Evolutionary conservation across 2,888 invertebrate species (phyloP), one percentile per base, ranked within the genome.

Genomic region (Nasonovia ribisnigri): DNA sequence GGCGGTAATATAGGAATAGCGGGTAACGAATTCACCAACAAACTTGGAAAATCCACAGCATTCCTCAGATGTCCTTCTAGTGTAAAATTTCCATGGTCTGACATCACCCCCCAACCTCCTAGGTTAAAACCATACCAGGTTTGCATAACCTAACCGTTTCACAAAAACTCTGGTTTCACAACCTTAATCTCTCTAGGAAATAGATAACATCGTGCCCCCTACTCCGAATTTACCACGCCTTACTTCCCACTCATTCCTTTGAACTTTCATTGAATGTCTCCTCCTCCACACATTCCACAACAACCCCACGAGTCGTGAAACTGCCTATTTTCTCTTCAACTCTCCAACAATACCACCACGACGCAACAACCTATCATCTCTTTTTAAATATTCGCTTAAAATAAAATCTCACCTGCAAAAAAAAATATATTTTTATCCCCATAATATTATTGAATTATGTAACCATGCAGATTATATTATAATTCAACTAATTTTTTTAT

Each of bases 311-410:
- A 5, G 4, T 67, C 5, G 5, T n/a, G 1, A 67, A 0, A 13
- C n/a, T n/a, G 0, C 1, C 8, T 36, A 77, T 77, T 5, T 36
- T 36, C 36, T 77, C 6, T 36, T 20, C n/a, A 77, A 77, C 36
- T 5, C 6, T 36, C 5, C 36, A 5, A 67, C 36, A 77, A 36
- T 77, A 36, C 36, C 36, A 77, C 77, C 6, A 77, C 20, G 16
- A 36, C 1, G 1, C 20, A 36, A 77, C 8, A 20, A 36, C 20
- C 36, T 36, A 20, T 20, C 20, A 2, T 20, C 0, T 0, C 0
- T 36, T 36, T 77, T 77, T 36, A 20, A 77, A 36, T 5, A 36
- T 8, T 6, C 36, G 0, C 36, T 77, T 77, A 4, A 13, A n/a
- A n/a, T n/a, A 67, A n/a, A 60, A 29, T 60, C 60, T 29, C 3